Evolutionary conservation across 2,797 vertebrate species (phyloP).

Genomic region (Orestias chungarensis): DNA sequence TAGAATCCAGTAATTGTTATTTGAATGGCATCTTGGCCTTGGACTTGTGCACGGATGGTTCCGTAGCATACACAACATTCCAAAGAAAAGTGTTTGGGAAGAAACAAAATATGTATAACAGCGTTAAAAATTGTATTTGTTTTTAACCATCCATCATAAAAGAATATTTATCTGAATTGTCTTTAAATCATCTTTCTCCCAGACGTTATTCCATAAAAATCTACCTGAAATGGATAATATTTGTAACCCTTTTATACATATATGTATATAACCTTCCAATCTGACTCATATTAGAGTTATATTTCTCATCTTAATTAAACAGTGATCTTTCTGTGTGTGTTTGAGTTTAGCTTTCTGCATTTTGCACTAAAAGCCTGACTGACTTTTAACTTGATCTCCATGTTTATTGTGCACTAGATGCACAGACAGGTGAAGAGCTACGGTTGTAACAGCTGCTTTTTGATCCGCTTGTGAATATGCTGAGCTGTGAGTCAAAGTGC

Average conservation of each 20-base stretch:
- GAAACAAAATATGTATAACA: constrained; percentile 6
- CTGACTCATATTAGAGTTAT: neutral
- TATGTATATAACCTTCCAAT: neutral
- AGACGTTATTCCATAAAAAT: neutral
- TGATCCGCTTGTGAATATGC: constrained; percentile 32
- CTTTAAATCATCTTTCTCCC: too few species aligned
- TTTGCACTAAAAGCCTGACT: constrained; percentile 26
- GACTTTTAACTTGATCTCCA: constrained; percentile 48
- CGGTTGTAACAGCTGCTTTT: constrained; percentile 64
- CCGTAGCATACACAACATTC: constrained; percentile 56
- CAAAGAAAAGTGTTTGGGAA: neutral
- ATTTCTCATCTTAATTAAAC: neutral
- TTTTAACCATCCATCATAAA: too few species aligned
- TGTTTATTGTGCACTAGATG: constrained; percentile 28
- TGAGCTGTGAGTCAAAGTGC: constrained; percentile 39
- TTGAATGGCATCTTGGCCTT: constrained; percentile 39
- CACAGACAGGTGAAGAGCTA: constrained; percentile 40
- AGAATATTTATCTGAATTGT: too few species aligned
- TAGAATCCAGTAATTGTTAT: constrained; percentile 69
- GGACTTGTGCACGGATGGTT: constrained; percentile 43
- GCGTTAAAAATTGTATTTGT: constrained; percentile 24
- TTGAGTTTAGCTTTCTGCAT: constrained; percentile 13
- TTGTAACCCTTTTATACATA: neutral
- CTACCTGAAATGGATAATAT: neutral
- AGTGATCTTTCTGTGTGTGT: neutral